Percentiles rank a stretch among this genome's conserved stretches.
Conservation (phyloP, 2,888 invertebrate species). For the Himalopsyche japonica region DNA sequence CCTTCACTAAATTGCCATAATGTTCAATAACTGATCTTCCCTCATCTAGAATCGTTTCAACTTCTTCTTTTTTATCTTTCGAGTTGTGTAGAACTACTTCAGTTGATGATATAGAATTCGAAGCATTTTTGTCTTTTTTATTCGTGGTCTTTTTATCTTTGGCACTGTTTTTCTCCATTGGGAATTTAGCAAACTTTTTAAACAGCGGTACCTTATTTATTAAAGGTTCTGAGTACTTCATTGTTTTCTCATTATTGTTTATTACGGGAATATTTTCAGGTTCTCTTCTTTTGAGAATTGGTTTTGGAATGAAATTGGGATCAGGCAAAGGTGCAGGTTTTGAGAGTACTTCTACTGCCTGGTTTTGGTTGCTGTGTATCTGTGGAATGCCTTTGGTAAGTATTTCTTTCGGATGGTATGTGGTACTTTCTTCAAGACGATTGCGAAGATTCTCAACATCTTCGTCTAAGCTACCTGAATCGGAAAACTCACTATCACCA, state of each 20-base stretch:
- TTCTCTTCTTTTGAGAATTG: slow-evolving; percentile 71
- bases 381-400: slow-evolving; percentile 47
- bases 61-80: slow-evolving; percentile 51
- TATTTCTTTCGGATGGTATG: slow-evolving; percentile 68
- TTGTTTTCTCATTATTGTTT: slow-evolving; percentile 32
- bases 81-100: slow-evolving; percentile 51
- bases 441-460: slow-evolving; percentile 45
- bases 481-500: slow-evolving; percentile 53
- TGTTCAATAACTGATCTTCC: slow-evolving; percentile 74
- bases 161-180: slow-evolving; percentile 34
- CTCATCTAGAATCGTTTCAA: slow-evolving; percentile 55
- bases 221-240: slow-evolving; percentile 38
- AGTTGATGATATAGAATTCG: slow-evolving; percentile 50
- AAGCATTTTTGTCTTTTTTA: slow-evolving; percentile 44
- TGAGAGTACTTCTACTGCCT: slow-evolving; percentile 63
- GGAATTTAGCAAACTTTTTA: slow-evolving; percentile 37
- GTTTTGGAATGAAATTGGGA: slow-evolving; percentile 76
- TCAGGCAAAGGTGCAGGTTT: slow-evolving; percentile 68
- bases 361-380: slow-evolving; percentile 52
- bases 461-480: slow-evolving; percentile 52
- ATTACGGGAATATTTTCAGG: slow-evolving; percentile 42
- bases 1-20: slow-evolving; percentile 78
- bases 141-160: slow-evolving; percentile 39
- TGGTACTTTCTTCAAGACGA: slow-evolving; percentile 61
- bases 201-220: slow-evolving; percentile 36